Evolutionary conservation across 2,113 vertebrate species (phyloP), one percentile per base, ranked within the genome.

Genomic region (Oceanites oceanicus): DNA sequence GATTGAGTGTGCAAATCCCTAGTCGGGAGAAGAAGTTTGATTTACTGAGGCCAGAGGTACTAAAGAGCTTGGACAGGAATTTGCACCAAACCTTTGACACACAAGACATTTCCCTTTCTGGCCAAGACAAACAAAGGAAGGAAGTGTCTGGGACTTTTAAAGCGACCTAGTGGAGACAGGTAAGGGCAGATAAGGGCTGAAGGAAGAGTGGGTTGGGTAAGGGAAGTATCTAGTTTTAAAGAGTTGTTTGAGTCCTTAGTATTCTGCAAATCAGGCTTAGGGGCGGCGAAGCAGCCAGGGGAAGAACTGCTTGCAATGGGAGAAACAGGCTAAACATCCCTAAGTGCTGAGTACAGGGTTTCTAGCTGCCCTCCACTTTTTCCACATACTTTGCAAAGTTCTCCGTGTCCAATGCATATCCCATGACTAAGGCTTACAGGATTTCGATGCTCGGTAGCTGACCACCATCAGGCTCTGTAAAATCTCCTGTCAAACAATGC

Each of bases 111-210:
- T 97, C 92, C 96, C 90, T 94, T 97, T 93, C 90, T 79, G 82
- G 96, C 96, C 97, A 97, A 97, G 88, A 86, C 90, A 96, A 97
- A 96, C 97, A 96, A 89, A 96, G 96, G 97, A 97, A 97, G 96
- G 97, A 96, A 97, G 21, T 80, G 95, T 97, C 94, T 92, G 92
- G 96, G 94, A 97, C 95, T 96, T 96, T 87, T 91, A 90, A 96
- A 96, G 91, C 30, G 34, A 87, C 94, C 94, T 25, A 65, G 13
- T 85, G 96, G 96, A 91, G 95, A 95, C 95, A 97, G 96, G 96
- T 97, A 75, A 96, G 95, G 95, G 93, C 92, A 96, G 96, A 97
- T 97, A 97, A 97, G 96, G 80, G 94, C 92, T 82, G 94, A 61
- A 97, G 96, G 95, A 97, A 97, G 94, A 97, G 93, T 42, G 95